Base-by-base conservation (phyloP, 2,888 invertebrate genomes). In the Cephus rjabovi region DNA sequence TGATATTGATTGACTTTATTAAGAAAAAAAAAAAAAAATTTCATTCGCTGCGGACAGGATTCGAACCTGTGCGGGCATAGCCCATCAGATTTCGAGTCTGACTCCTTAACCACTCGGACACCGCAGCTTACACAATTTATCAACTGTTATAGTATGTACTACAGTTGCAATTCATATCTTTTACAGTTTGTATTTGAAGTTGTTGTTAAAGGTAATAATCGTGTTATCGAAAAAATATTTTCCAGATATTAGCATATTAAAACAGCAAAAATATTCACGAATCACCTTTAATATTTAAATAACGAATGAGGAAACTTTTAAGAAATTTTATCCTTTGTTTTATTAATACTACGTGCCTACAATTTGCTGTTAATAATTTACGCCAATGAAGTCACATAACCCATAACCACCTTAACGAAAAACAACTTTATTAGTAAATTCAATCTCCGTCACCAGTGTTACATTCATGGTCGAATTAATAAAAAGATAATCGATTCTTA, bases 41-140 rank as follows among this genome's bases (percentile, higher is more conserved):
- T 37, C 0, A 15, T 79, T 76, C 92, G 92, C 92, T 92, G 91
- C 91, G 92, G 93, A 93, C 93, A 94, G 94, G 94, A 93, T 94
- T 94, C 93, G 94, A 94, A 94, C 94, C 94, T 94, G 93, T 93
- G 94, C 94, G 93, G 94, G 94, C 92, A 94, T 86, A 92, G 92
- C 94, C 94, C 94, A 94, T 93, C 93, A 92, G 94, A 94, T 94
- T 94, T 94, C 94, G 92, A 94, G 93, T 94, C 94, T 93, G 93
- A 93, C 94, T 93, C 93, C 93, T 93, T 93, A 93, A 93, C 93
- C 93, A 93, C 93, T 93, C 93, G 93, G 93, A 93, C 93, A 93
- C 92, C 92, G 92, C 92, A 92, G 93, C 93, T 88, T 0, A 2
- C 40, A 30, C 33, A 33, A 9, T 34, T 11, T 34, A 11, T 34